Conservation (phyloP, 2,113 vertebrate species). For the Rattus rattus region DNA sequence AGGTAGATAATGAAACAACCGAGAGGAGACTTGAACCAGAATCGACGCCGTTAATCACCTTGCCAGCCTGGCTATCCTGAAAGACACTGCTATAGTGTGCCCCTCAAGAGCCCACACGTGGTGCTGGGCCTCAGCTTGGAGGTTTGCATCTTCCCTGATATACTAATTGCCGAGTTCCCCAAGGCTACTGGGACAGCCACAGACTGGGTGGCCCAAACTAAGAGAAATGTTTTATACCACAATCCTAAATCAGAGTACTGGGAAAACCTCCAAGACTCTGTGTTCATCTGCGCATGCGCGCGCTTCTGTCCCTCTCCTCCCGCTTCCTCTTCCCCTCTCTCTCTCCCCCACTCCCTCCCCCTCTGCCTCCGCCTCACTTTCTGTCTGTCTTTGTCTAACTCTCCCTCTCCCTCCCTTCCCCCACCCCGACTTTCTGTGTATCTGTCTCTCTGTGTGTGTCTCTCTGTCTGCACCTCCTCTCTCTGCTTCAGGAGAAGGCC, state of each 20-base stretch:
- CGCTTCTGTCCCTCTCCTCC: too few relatives aligned
- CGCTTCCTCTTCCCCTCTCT: too few relatives aligned
- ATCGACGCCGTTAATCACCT: accelerated
- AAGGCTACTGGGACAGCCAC: neutral
- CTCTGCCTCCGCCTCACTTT: neutral
- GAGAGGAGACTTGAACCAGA: neutral
- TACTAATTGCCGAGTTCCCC: neutral
- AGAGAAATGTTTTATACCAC: neutral
- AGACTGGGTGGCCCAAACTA: neutral
- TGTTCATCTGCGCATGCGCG: too few relatives aligned
- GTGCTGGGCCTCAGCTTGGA: neutral
- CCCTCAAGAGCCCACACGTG: neutral
- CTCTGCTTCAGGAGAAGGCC: accelerated
- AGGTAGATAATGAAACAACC: neutral
- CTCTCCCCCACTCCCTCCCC: too few relatives aligned
- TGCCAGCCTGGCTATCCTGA: neutral
- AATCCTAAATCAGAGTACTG: neutral
- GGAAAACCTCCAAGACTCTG: too few relatives aligned
- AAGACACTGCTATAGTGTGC: accelerated
- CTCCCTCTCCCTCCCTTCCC: neutral
- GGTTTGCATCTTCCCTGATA: neutral
- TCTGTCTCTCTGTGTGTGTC: neutral
- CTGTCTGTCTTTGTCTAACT: neutral
- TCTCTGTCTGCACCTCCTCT: too few relatives aligned
- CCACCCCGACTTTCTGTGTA: neutral